phyloP scores from a whole-genome alignment of 2,888 invertebrate species.

The Rhogogaster chlorosoma region DNA sequence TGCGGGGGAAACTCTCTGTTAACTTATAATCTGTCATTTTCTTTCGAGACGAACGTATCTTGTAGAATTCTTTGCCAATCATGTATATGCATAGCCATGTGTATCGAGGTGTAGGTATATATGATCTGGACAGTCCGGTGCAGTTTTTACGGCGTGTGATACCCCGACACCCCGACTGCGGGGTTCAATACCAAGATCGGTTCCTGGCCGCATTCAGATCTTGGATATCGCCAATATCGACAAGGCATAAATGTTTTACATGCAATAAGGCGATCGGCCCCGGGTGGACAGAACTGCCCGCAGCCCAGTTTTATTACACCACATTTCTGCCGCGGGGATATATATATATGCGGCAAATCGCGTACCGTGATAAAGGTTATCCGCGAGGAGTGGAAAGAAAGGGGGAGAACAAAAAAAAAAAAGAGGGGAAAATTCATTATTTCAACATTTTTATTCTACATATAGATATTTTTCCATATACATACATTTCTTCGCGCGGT shows the following conservation, averaged over 20 bases:
- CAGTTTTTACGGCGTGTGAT: conserved; percentile 35
- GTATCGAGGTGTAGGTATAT: neutral
- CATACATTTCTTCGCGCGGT: neutral
- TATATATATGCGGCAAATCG: neutral
- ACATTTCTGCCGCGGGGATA: neutral
- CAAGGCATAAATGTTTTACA: conserved; percentile 77
- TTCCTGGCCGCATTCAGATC: conserved; percentile 5
- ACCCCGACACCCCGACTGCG: neutral
- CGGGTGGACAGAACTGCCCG: conserved; percentile 77
- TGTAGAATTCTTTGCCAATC: neutral
- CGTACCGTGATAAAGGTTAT: neutral
- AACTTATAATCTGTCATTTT: neutral
- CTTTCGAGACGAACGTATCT: neutral
- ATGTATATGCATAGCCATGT: neutral
- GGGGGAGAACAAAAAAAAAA: neutral
- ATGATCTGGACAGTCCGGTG: neutral
- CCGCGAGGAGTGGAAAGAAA: neutral
- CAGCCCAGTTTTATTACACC: conserved; percentile 76
- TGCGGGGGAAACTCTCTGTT: neutral
- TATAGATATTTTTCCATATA: too few relatives aligned
- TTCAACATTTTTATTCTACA: neutral
- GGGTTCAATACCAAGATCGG: conserved; percentile 4
- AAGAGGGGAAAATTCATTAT: neutral
- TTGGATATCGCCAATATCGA: conserved; percentile 68
- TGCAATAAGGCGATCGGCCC: conserved; percentile 76